Evolutionary conservation across 1,140 invertebrate genomes (phyloP).

Genomic region (Brachionus paranguensis): DNA sequence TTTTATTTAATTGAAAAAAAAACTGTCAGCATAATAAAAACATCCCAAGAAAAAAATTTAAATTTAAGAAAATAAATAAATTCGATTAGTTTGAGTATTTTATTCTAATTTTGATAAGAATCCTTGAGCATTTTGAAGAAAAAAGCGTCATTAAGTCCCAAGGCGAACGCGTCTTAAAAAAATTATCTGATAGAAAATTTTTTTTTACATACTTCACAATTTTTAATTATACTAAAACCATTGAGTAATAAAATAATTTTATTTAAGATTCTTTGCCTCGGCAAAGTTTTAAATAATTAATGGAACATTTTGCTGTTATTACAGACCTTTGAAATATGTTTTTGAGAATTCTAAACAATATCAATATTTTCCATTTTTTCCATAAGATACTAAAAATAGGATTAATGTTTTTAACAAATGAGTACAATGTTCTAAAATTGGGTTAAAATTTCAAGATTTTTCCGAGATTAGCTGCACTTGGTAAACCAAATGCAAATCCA

Average conservation of each 20-base stretch:
- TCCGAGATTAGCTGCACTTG: background rate
- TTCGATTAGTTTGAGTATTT: background rate
- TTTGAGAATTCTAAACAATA: background rate
- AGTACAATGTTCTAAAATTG: background rate
- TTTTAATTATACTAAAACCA: background rate
- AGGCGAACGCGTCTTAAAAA: background rate
- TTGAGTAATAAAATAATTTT: background rate
- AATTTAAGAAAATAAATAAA: background rate
- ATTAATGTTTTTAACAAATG: background rate
- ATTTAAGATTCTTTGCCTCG: background rate
- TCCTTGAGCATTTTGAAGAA: background rate
- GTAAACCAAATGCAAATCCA: background rate
- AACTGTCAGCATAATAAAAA: background rate
- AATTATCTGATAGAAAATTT: background rate
- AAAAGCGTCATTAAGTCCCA: background rate
- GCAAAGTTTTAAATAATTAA: background rate
- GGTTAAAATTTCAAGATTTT: background rate
- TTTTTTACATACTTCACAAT: background rate
- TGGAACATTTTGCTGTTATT: background rate
- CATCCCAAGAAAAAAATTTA: background rate
- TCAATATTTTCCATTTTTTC: background rate
- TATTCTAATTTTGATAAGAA: background rate
- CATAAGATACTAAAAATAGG: background rate
- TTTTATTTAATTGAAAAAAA: background rate
- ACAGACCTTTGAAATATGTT: background rate